A percentile compares a stretch with the other conserved stretches of the same genome.
Conservation (phyloP, 2,113 vertebrate species). For the Anoura caudifer region DNA sequence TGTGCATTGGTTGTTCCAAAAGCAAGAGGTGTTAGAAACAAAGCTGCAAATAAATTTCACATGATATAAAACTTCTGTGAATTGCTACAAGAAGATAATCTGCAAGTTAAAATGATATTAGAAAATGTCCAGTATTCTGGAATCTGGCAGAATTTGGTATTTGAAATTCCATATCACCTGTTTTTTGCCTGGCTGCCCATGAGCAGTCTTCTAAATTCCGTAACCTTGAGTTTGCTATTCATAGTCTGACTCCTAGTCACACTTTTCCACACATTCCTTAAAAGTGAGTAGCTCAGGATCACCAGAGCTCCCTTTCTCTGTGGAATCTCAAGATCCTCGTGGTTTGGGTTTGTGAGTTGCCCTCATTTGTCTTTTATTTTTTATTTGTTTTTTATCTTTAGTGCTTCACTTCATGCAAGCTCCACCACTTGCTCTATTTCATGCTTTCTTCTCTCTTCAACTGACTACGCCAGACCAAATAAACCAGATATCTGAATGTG, state of each 20-base stretch:
- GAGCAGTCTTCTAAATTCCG: not conserved
- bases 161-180: not conserved
- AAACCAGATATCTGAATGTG: not conserved
- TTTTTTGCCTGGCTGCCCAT: not conserved
- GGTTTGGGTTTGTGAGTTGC: not conserved
- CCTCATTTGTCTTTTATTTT: not conserved
- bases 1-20: not conserved
- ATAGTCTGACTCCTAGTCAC: not conserved
- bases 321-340: not conserved
- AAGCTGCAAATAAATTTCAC: not conserved
- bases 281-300: not conserved
- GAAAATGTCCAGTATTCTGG: not conserved
- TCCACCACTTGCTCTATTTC: not conserved
- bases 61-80: not conserved
- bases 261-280: not conserved
- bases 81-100: not conserved
- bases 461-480: not conserved
- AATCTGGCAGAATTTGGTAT: not conserved
- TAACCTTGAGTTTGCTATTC: not conserved
- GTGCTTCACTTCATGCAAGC: not conserved
- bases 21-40: not conserved
- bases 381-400: not conserved
- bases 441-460: not conserved
- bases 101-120: not conserved
- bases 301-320: not conserved